These are phyloP conservation scores for Schizaphis graminum DNA, from an alignment of 2,888 invertebrate genomes.

Conservation along the genomic window DNA sequence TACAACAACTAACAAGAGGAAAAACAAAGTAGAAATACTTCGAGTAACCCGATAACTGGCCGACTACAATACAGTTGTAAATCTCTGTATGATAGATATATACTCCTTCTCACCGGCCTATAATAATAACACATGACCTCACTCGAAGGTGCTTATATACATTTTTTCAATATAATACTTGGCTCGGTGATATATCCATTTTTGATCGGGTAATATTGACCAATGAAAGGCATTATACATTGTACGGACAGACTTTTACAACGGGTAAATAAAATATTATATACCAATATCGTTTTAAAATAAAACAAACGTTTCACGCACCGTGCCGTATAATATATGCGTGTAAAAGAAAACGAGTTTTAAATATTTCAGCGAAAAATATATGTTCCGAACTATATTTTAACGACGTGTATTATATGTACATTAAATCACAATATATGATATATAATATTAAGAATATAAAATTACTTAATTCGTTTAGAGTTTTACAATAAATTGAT, in stretches of 20 bases:
- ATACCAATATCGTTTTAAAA: too few species aligned
- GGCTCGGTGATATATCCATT: constrained; percentile 27
- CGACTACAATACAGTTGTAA: constrained; percentile 64
- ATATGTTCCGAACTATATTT: background rate
- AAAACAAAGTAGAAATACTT: constrained; percentile 49
- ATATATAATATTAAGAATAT: background rate
- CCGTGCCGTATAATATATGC: too few species aligned
- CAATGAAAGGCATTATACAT: background rate
- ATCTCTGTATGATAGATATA: constrained; percentile 62
- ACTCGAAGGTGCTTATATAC: background rate
- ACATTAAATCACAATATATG: background rate
- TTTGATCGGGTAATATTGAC: constrained; percentile 15
- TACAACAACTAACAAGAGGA: background rate
- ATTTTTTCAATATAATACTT: background rate
- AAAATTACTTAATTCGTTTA: background rate
- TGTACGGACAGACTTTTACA: too few species aligned
- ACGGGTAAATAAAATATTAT: too few species aligned
- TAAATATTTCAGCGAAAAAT: background rate
- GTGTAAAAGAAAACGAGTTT: too few species aligned
- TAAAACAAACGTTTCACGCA: too few species aligned
- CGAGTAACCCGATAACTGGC: constrained; percentile 65
- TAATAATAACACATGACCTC: constrained; percentile 53
- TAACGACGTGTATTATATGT: too few species aligned
- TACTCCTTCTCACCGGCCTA: constrained; percentile 18
- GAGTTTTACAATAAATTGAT: background rate